A percentile compares a stretch with the other conserved stretches of the same genome.
Conservation (phyloP, 1,140 invertebrate genomes). For the Lanistes nyassanus region DNA sequence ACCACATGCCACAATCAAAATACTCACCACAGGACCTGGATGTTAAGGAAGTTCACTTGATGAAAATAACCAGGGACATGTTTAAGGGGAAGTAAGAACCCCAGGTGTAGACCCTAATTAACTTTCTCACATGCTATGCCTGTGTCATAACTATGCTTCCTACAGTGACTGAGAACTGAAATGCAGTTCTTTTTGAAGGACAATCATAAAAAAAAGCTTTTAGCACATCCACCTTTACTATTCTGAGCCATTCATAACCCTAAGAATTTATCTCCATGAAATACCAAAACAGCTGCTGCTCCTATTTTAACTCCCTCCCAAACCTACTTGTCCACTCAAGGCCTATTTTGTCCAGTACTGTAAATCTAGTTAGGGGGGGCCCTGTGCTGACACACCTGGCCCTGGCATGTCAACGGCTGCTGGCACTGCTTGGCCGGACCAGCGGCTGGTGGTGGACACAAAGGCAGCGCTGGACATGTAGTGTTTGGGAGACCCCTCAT, state of each 20-base stretch:
- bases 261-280: conserved; percentile 3
- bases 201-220: neutral
- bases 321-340: neutral
- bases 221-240: neutral
- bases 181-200: too few species aligned
- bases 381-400: conserved; percentile 48
- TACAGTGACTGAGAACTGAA: too few species aligned
- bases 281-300: too few species aligned
- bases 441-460: conserved; percentile 62
- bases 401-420: conserved; percentile 48
- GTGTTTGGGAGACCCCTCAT: conserved; percentile 59
- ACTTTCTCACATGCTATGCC: too few species aligned
- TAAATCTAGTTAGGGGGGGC: neutral
- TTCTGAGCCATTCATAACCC: neutral
- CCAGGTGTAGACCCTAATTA: too few species aligned
- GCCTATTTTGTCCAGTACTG: neutral
- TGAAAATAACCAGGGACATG: too few species aligned
- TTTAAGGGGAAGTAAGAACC: too few species aligned
- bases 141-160: too few species aligned
- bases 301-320: neutral
- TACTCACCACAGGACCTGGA: too few species aligned
- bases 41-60: too few species aligned
- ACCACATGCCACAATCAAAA: too few species aligned
- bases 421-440: conserved; percentile 39
- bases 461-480: conserved; percentile 65